Conservation (phyloP, 1,140 invertebrate species). For the Drosophila kurseongensis region DNA sequence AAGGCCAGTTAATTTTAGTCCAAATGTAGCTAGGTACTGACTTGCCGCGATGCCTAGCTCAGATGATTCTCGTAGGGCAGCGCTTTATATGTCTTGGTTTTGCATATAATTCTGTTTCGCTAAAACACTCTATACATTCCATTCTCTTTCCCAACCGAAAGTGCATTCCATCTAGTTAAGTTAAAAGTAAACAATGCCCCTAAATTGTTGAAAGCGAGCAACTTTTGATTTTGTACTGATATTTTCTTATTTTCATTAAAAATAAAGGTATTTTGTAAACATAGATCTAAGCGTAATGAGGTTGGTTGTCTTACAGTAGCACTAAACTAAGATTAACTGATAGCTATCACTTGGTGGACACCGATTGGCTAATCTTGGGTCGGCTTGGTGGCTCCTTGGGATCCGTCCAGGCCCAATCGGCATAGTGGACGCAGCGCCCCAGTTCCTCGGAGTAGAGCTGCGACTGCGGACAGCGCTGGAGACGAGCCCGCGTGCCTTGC, state of each 20-base stretch:
- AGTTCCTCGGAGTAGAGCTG: conserved; percentile 75
- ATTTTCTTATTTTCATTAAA: conserved; percentile 58
- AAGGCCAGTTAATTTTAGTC: conserved; percentile 42
- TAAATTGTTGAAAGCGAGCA: conserved; percentile 55
- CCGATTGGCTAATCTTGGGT: conserved; percentile 40
- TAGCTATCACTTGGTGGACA: conserved; percentile 22
- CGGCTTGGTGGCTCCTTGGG: conserved; percentile 77
- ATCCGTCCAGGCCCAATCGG: conserved; percentile 78
- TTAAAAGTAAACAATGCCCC: conserved; percentile 46
- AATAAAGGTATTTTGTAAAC: conserved; percentile 71
- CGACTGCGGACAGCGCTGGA: conserved; percentile 65
- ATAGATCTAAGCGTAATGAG: conserved; percentile 47
- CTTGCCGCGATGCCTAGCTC: conserved; percentile 43
- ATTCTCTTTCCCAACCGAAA: conserved; percentile 6
- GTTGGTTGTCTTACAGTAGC: conserved; percentile 21
- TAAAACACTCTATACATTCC: conserved; percentile 29
- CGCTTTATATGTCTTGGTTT: conserved; percentile 59
- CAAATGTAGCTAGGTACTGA: conserved; percentile 48
- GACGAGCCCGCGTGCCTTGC: conserved; percentile 66
- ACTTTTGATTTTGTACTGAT: conserved; percentile 60
- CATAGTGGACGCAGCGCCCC: conserved; percentile 69
- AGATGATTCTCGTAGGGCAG: conserved; percentile 33
- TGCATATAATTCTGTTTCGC: conserved; percentile 68
- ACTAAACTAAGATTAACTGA: conserved; percentile 22
- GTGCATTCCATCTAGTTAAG: conserved; percentile 45